A percentile compares a stretch with the other conserved stretches of the same genome.
phyloP scores from a whole-genome alignment of 2,113 vertebrate species.

The Hemiprocne comata region DNA sequence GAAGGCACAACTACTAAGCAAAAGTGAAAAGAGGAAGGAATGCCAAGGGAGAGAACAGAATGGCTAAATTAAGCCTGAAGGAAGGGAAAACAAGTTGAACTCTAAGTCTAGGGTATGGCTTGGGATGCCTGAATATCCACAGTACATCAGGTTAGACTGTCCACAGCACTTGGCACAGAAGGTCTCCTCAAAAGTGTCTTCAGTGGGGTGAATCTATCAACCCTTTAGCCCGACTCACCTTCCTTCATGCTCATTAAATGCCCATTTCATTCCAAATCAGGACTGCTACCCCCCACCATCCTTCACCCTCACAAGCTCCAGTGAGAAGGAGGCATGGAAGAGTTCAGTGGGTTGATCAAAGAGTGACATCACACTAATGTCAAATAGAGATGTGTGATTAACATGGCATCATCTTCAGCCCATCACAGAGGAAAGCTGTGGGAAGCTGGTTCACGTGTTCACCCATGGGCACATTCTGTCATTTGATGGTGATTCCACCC shows the following conservation, averaged over 20 bases:
- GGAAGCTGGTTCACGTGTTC: not conserved
- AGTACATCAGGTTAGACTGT: not conserved
- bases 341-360: not conserved
- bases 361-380: not conserved
- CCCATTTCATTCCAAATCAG: not conserved
- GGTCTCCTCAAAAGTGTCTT: not conserved
- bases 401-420: not conserved
- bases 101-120: not conserved
- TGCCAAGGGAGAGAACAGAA: not conserved
- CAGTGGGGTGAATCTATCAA: not conserved
- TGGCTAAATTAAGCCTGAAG: not conserved
- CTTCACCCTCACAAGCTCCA: not conserved
- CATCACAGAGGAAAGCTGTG: not conserved
- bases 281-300: fast-evolving
- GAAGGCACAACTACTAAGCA: not conserved
- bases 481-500: conserved; percentile 36
- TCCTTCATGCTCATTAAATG: not conserved
- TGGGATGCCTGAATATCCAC: not conserved
- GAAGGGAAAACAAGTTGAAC: not conserved
- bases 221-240: fast-evolving
- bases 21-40: not conserved
- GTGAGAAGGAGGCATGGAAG: not conserved
- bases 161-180: not conserved
- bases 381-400: not conserved
- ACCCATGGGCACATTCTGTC: not conserved